Evolutionary conservation across 2,888 invertebrate genomes (phyloP), one percentile per base, ranked within the genome.

Genomic region (Tipula confusa): DNA sequence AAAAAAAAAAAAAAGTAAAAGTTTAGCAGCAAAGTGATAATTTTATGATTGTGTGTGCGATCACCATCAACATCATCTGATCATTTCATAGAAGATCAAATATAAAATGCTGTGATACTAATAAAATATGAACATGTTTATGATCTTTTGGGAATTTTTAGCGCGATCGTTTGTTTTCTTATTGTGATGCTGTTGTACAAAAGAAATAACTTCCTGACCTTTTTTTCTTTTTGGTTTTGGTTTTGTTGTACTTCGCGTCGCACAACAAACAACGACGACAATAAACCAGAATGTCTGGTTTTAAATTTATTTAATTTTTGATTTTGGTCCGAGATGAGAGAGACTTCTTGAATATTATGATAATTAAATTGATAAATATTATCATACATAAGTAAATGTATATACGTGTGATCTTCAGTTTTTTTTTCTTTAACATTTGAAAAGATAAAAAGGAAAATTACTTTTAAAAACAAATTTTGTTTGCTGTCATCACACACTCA

Each of bases 311-410:
- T 64, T n/a, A 9, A 0, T 38, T 38, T 6, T 38, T 38, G n/a
- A n/a, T 43, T 64, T 24, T 24, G 9, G 7, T 24, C 33, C 64
- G 24, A 18, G 24, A 6, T 64, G 24, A 64, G 11, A 18, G 24
- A 24, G 24, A 64, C 64, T 64, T 64, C 24, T 64, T 24, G 64
- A 64, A 64, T 18, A 24, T 64, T 64, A 64, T 64, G 64, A 64
- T 64, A 64, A 64, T 64, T 64, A 64, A 64, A 64, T 64, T 64
- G 64, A 64, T 64, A 64, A 24, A 64, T 64, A 64, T 64, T 64
- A 64, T 64, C 64, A 64, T 64, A 64, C 24, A 64, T 64, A 9
- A 24, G 24, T 64, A 7, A 9, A 64, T 64, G 43, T 64, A 64
- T 24, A 2, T 64, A 24, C 11, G 64, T 24, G 64, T 64, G 64